Base-by-base conservation (phyloP, 2,797 vertebrate species). In the Cynopterus sphinx region DNA sequence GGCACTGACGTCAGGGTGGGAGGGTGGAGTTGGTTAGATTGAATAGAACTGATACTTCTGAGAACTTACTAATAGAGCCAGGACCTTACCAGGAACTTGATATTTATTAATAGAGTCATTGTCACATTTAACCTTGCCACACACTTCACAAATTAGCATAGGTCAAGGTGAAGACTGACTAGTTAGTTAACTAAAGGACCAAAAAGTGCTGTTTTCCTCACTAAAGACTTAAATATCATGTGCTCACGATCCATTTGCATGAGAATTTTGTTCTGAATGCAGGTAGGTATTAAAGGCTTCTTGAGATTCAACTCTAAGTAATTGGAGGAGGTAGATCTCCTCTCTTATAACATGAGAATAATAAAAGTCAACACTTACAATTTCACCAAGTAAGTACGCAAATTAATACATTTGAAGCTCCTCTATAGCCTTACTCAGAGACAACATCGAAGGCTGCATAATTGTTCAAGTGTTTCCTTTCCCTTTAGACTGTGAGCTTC, bases 201-300 rank as follows among this genome's bases (percentile, higher is more conserved):
- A 78, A 86, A 87, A 71, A 63, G 57, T 83, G 13, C 17, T 90
- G 16, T 83, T 87, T 95, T 59, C 36, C 39, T 89, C 41, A 83
- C 51, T 83, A n/a, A 89, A 74, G 21, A 70, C 6, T 70, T 70
- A 65, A 82, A 75, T 36, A 28, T 57, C 3, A 39, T 55, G 36
- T 71, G 39, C 11, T 90, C 11, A 36, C 26, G 12, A 70, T 70
- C 43, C 57, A 83, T 51, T 71, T 90, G 46, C 33, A 17, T 53
- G 41, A 53, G 7, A 51, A 63, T 95, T 70, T 88, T 79, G 7
- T 79, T 83, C 86, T 86, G 49, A 89, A 86, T 21, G 26, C 6
- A 31, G 7, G 7, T 75, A 71, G 36, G 11, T 46, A 75, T 59
- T 68, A 63, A 82, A 57, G 15, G 49, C 39, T 81, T 87, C 33